Percentiles rank a stretch among this genome's conserved stretches.
Evolutionary conservation across 2,113 vertebrate species (phyloP).

Genomic region (Acanthisitta chloris): DNA sequence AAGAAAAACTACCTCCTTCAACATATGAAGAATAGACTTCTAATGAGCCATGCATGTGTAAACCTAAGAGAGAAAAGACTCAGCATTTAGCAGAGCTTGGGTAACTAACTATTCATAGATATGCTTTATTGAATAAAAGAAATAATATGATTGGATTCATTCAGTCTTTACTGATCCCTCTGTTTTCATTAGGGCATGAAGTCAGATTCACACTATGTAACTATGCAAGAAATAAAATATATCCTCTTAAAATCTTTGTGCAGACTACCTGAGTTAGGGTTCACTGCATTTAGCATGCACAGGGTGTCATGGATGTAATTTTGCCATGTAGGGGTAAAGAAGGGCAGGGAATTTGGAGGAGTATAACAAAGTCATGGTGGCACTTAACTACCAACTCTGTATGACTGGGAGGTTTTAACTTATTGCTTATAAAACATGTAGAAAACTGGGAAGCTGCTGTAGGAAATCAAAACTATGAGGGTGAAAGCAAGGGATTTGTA

Average conservation of each 20-base stretch:
- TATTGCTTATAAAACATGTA: background rate
- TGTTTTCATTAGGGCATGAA: background rate
- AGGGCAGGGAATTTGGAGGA: background rate
- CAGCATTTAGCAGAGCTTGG: background rate
- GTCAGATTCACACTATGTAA: background rate
- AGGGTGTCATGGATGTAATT: rapidly evolving
- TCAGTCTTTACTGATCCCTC: background rate
- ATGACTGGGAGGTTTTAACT: background rate
- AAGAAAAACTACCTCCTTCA: background rate
- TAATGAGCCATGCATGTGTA: background rate
- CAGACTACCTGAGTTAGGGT: background rate
- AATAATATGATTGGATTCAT: background rate
- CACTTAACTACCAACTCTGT: background rate
- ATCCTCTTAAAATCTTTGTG: background rate
- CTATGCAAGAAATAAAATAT: background rate
- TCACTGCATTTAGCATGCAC: rapidly evolving
- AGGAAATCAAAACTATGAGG: background rate
- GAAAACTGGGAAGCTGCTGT: background rate
- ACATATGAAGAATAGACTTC: background rate
- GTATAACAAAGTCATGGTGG: background rate
- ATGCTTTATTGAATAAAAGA: background rate
- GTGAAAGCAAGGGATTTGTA: background rate
- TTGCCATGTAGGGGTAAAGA: background rate
- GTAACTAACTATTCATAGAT: background rate
- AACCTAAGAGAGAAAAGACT: background rate